A percentile compares a stretch with the other conserved stretches of the same genome.
Evolutionary conservation across 2,797 vertebrate genomes (phyloP).

Genomic region (Lagodon rhomboides): DNA sequence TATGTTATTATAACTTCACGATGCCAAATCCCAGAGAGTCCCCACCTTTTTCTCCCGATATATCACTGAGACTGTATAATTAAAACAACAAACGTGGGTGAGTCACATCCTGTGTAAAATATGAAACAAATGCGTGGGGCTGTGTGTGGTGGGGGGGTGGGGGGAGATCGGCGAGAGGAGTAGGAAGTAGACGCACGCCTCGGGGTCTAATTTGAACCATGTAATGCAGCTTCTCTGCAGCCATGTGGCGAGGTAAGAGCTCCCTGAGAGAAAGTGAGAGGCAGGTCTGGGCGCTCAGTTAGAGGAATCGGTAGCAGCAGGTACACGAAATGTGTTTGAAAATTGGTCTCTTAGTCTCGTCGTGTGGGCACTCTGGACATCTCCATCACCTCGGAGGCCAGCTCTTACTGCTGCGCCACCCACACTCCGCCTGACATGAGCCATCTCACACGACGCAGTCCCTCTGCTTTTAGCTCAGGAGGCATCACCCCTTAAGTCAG

Average conservation of each 20-base stretch:
- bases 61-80: constrained; percentile 75
- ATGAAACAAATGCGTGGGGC: constrained; percentile 79
- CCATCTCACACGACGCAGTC: constrained; percentile 18
- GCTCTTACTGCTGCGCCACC: constrained; percentile 27
- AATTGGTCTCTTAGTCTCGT: constrained; percentile 21
- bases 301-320: neutral
- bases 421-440: constrained; percentile 25
- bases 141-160: constrained; percentile 41
- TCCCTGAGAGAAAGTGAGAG: constrained; percentile 37
- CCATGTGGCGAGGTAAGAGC: constrained; percentile 44
- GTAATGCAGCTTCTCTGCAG: constrained; percentile 57
- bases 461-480: constrained; percentile 53
- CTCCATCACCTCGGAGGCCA: constrained; percentile 18
- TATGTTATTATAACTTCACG: constrained; percentile 70
- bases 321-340: constrained; percentile 35
- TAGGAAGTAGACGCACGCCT: constrained; percentile 56
- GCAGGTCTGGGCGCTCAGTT: constrained; percentile 13
- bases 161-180: constrained; percentile 20
- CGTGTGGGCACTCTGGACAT: constrained; percentile 11
- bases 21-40: constrained; percentile 49
- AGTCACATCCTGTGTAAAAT: constrained; percentile 83
- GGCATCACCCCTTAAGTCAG: constrained; percentile 58
- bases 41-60: constrained; percentile 47
- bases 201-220: constrained; percentile 77
- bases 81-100: constrained; percentile 79